A percentile compares a stretch with the other conserved stretches of the same genome.
Conservation (phyloP, 1,140 invertebrate genomes). For the Drosophila pseudoobscura region DNA sequence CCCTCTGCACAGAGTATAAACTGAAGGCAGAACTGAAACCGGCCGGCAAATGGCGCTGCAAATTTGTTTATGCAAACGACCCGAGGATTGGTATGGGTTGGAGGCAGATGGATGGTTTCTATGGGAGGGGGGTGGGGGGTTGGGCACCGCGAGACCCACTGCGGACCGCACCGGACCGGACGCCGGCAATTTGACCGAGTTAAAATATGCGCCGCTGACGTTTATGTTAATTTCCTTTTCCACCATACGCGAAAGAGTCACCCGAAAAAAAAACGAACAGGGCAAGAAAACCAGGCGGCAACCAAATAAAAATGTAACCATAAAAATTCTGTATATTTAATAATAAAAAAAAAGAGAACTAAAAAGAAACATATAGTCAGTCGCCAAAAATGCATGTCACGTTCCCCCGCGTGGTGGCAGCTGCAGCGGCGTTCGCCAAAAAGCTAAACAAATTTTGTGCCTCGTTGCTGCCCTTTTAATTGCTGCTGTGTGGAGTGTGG, state of each 20-base stretch:
- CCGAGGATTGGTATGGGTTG: constrained; percentile 7
- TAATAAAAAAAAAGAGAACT: background rate
- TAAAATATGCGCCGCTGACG: constrained; percentile 79
- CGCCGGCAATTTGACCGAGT: constrained; percentile 79
- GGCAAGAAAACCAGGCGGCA: constrained; percentile 51
- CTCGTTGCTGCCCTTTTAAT: constrained; percentile 65
- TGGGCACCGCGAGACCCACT: constrained; percentile 35
- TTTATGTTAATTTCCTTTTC: constrained; percentile 71
- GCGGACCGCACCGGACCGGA: constrained; percentile 72
- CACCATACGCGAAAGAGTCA: constrained; percentile 44
- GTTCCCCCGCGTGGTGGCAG: constrained; percentile 49
- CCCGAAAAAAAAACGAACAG: constrained; percentile 35
- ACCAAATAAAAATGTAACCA: constrained; percentile 64
- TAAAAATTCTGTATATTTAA: constrained; percentile 14
- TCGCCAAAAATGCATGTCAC: constrained; percentile 70
- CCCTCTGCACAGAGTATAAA: no score
- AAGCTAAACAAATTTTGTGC: constrained; percentile 59
- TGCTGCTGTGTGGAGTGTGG: constrained; percentile 41
- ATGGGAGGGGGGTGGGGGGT: background rate
- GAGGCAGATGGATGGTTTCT: constrained; percentile 8
- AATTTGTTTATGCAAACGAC: constrained; percentile 78
- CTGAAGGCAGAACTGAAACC: constrained; percentile 56
- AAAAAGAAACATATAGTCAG: constrained; percentile 12
- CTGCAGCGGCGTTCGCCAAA: constrained; percentile 48
- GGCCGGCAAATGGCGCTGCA: constrained; percentile 76